Conservation (phyloP, 2,797 vertebrate genomes). For the Myioborus miniatus region DNA sequence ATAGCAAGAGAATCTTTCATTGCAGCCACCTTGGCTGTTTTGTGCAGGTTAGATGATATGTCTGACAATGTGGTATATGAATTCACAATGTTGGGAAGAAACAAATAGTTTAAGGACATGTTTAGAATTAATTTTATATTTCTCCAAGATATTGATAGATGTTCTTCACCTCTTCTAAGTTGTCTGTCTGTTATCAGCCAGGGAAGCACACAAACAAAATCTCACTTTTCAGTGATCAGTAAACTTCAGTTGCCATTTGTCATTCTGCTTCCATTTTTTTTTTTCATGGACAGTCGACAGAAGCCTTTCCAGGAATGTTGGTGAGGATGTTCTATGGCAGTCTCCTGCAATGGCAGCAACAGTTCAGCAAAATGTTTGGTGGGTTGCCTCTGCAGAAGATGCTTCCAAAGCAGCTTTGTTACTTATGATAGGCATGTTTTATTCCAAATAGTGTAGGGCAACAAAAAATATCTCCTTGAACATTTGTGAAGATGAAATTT, state of each 20-base stretch:
- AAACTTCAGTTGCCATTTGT: not conserved
- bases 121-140: not conserved
- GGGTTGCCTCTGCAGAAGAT: not conserved
- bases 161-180: not conserved
- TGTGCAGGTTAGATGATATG: not conserved
- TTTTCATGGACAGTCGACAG: not conserved
- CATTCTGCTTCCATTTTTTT: not conserved
- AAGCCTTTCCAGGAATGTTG: not conserved
- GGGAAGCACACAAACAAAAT: not conserved
- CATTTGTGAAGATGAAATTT: not conserved
- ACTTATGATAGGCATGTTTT: not conserved
- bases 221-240: not conserved
- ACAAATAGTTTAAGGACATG: not conserved
- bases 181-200: not conserved
- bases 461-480: not conserved
- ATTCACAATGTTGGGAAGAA: not conserved
- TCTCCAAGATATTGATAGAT: not conserved
- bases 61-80: not conserved
- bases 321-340: not conserved
- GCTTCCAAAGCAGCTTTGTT: not conserved
- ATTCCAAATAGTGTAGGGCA: not conserved
- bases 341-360: not conserved
- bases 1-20: not conserved
- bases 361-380: not conserved
- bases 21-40: not conserved